A percentile compares a stretch with the other conserved stretches of the same genome.
Conservation (phyloP, 2,797 vertebrate species). For the Poecilia picta region DNA sequence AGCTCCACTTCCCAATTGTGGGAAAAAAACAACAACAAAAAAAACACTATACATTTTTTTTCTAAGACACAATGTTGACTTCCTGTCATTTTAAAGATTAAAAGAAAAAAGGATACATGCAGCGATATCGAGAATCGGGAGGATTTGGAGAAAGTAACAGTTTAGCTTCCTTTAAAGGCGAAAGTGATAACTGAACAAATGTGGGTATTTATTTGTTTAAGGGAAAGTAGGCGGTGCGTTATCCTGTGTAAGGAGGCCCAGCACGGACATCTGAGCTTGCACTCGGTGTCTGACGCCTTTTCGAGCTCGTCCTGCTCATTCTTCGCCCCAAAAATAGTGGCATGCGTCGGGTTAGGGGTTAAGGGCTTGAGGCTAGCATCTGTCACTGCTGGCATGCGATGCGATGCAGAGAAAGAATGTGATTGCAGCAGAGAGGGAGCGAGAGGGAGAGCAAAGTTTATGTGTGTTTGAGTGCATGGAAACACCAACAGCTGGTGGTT, state of each 20-base stretch:
- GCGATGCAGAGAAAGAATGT: slow-evolving; percentile 84
- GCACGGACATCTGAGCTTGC: slow-evolving; percentile 16
- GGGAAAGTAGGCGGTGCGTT: not conserved
- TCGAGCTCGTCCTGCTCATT: slow-evolving; percentile 70
- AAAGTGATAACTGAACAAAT: slow-evolving; percentile 3
- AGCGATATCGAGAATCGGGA: not conserved
- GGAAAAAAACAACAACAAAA: slow-evolving; percentile 5
- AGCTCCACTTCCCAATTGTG: not conserved
- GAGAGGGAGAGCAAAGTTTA: slow-evolving; percentile 51
- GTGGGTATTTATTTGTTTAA: not conserved
- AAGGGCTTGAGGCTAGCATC: slow-evolving; percentile 83
- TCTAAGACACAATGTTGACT: not conserved
- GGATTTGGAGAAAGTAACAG: not conserved
- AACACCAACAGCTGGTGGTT: slow-evolving; percentile 92
- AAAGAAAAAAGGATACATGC: slow-evolving; percentile 3
- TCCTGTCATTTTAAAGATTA: not conserved
- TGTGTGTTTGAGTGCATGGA: slow-evolving; percentile 69
- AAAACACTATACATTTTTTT: not conserved
- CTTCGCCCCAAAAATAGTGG: slow-evolving; percentile 78
- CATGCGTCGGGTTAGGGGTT: slow-evolving; percentile 75
- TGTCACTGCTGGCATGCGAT: slow-evolving; percentile 90
- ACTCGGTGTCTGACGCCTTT: slow-evolving; percentile 56
- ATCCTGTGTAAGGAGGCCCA: slow-evolving; percentile 23
- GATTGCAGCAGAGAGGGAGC: slow-evolving; percentile 66
- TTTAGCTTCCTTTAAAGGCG: not conserved